phyloP scores from a whole-genome alignment of 1,140 invertebrate species.

The Caerostris extrusa region DNA sequence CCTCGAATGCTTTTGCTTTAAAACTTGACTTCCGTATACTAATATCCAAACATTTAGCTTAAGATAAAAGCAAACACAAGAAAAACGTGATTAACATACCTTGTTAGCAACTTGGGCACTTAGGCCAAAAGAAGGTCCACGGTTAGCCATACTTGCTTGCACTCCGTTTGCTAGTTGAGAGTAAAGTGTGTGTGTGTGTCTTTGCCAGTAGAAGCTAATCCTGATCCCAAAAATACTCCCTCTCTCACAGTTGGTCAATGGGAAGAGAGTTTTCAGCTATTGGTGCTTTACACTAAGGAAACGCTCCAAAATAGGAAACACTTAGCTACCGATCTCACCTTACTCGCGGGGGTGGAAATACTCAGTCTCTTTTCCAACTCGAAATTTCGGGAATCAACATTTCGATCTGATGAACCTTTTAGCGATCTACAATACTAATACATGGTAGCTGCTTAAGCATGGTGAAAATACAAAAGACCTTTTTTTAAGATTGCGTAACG shows the following conservation, averaged over 20 bases:
- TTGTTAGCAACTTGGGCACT: slow-evolving; percentile 80
- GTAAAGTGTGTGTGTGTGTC: slow-evolving; percentile 36
- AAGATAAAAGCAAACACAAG: background rate
- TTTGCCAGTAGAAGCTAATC: background rate
- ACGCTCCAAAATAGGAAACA: slow-evolving; percentile 76
- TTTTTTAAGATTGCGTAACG: slow-evolving; percentile 8
- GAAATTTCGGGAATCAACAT: background rate
- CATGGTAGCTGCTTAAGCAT: background rate
- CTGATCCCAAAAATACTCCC: slow-evolving; percentile 68
- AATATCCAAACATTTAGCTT: background rate
- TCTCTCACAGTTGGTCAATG: slow-evolving; percentile 68
- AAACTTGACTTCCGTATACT: no score
- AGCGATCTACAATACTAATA: background rate
- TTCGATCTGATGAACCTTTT: background rate
- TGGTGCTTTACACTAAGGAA: slow-evolving; percentile 52
- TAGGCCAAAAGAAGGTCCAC: slow-evolving; percentile 79
- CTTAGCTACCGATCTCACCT: slow-evolving; percentile 55
- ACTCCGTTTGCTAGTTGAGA: slow-evolving; percentile 53
- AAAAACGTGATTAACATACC: slow-evolving; percentile 74
- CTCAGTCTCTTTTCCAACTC: background rate
- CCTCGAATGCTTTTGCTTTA: no score
- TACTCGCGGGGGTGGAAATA: slow-evolving; percentile 72
- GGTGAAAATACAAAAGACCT: slow-evolving; percentile 1
- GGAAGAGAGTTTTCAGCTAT: slow-evolving; percentile 33
- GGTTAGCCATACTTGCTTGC: slow-evolving; percentile 79